These are phyloP conservation scores for Eurois occulta DNA, from an alignment of 2,888 invertebrate species.

Conservation along the genomic window DNA sequence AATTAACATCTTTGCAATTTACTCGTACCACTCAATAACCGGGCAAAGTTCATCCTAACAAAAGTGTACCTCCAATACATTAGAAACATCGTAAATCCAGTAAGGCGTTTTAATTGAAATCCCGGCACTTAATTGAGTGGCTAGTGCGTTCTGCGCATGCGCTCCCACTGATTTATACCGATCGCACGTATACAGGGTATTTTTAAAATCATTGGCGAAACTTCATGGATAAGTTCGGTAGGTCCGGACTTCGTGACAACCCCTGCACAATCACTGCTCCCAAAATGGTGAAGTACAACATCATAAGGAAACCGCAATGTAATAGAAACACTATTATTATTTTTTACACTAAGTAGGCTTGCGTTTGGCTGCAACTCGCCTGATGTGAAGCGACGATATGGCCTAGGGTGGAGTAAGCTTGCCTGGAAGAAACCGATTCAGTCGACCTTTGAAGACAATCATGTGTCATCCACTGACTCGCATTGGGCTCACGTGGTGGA, in stretches of 20 bases:
- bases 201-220: constrained; percentile 5
- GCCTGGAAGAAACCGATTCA: too few species aligned
- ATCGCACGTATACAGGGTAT: constrained; percentile 29
- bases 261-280: neutral
- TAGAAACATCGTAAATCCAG: constrained; percentile 85
- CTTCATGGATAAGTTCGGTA: neutral
- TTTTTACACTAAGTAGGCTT: too few species aligned
- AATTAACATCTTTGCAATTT: constrained; percentile 9
- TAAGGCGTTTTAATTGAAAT: constrained; percentile 89
- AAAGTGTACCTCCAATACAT: constrained; percentile 76
- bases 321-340: neutral
- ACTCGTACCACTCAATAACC: constrained; percentile 38
- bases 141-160: constrained; percentile 81
- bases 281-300: neutral
- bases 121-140: constrained; percentile 86
- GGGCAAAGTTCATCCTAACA: constrained; percentile 44
- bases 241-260: neutral
- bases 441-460: neutral
- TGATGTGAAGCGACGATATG: too few species aligned
- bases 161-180: constrained; percentile 80
- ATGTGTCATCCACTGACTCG: neutral
- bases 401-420: too few species aligned
- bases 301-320: neutral
- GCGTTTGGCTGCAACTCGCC: too few species aligned
- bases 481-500: neutral